phyloP scores from a whole-genome alignment of 2,113 vertebrate species.

The Lynx canadensis region DNA sequence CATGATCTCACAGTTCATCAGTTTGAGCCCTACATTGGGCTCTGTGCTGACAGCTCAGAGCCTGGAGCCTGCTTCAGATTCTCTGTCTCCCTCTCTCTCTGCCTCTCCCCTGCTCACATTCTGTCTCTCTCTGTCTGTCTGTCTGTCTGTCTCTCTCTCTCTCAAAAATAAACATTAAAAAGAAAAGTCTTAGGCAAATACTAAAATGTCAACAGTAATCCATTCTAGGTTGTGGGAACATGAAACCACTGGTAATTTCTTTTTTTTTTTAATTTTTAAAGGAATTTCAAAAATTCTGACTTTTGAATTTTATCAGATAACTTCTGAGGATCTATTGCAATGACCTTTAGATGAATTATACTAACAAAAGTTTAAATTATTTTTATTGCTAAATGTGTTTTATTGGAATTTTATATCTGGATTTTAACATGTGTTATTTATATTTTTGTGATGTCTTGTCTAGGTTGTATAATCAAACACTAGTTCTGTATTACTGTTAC shows the following conservation, averaged over 20 bases:
- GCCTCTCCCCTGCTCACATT: no score
- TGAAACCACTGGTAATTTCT: neutral
- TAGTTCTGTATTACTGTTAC: neutral
- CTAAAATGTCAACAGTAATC: neutral
- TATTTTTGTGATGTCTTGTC: neutral
- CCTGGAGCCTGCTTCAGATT: no score
- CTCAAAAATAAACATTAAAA: neutral
- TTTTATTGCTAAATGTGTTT: slow-evolving; percentile 6
- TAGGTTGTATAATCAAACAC: neutral
- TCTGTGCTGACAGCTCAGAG: no score
- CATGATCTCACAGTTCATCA: no score
- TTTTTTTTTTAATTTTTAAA: neutral
- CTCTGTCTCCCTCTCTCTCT: no score
- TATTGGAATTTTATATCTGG: neutral
- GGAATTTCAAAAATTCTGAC: slow-evolving; percentile 18
- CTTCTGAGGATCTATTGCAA: neutral
- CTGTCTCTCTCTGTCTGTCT: no score
- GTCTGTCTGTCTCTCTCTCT: no score
- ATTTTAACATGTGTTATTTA: neutral
- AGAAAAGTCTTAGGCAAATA: neutral
- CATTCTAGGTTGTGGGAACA: neutral
- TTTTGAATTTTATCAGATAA: neutral
- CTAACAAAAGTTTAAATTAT: neutral
- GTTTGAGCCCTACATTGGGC: no score
- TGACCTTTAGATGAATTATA: neutral